phyloP scores from a whole-genome alignment of 2,797 vertebrate genomes.

The Anableps anableps region DNA sequence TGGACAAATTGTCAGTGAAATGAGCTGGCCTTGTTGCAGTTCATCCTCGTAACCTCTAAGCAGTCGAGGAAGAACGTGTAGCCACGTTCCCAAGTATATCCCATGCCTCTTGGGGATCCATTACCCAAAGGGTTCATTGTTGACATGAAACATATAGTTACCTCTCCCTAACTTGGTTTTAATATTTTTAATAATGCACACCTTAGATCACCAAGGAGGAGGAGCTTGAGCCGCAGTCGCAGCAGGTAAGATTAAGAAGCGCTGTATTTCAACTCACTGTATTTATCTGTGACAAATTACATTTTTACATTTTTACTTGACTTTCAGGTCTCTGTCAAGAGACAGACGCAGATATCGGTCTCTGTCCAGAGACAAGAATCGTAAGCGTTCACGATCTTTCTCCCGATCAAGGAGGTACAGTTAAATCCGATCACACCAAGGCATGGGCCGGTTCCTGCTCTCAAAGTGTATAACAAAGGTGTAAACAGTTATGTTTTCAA shows the following conservation, averaged over 20 bases:
- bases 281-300: not conserved
- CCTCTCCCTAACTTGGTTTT: conserved; percentile 37
- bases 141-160: conserved; percentile 20
- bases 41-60: conserved; percentile 50
- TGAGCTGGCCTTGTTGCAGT: conserved; percentile 44
- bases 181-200: conserved; percentile 31
- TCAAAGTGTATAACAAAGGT: not conserved
- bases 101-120: conserved; percentile 31
- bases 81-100: conserved; percentile 49
- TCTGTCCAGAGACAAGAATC: conserved; percentile 92
- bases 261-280: not conserved
- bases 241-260: conserved; percentile 87
- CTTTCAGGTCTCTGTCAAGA: conserved; percentile 91
- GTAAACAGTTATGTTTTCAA: not conserved
- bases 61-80: conserved; percentile 47
- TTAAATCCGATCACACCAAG: not conserved
- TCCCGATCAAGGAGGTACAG: conserved; percentile 87
- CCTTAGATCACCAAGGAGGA: conserved; percentile 92
- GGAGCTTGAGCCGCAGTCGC: conserved; percentile 93
- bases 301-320: not conserved
- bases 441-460: not conserved
- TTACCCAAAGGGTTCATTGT: conserved; percentile 46
- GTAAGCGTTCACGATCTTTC: conserved; percentile 93
- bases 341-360: conserved; percentile 94
- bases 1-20: conserved; percentile 43